Base-by-base conservation (phyloP, 2,888 invertebrate genomes). In the Melieria picta region DNA sequence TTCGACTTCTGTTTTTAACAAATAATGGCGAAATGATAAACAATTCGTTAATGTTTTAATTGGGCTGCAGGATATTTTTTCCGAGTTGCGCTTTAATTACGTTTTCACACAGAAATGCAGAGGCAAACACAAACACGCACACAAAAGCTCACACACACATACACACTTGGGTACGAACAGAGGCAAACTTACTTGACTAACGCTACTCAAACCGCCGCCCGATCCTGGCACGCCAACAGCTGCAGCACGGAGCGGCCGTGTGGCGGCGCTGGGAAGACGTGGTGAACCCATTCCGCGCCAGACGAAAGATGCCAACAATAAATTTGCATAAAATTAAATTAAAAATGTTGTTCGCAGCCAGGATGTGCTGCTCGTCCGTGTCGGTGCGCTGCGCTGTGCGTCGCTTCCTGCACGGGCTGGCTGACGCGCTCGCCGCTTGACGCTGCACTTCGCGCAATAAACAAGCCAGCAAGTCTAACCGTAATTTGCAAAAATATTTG, bases 381-480 rank as follows among this genome's bases (percentile, higher is more conserved):
- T 4, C 42, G 30, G 11, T 13, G 30, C 50, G 48, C 11, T 63
- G 42, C 52, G 50, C 11, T 11, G n/a, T 11, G n/a, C 10, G 47
- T 42, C 6, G 5, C 48, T 7, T n/a, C 13, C 30, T 13, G 11
- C 4, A n/a, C 6, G 30, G 11, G 13, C 6, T 56, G 11, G n/a
- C 7, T n/a, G 56, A 16, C 16, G 30, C 16, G 16, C 16, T 16
- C 16, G 16, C 16, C 16, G 16, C 56, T 56, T 7, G 13, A 56
- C 13, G 30, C 16, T 30, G 4, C 13, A 7, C 13, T 9, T 9
- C 50, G 43, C 13, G 50, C 7, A 9, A 11, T 7, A n/a, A 43
- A 82, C 83, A 82, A 83, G 84, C 83, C 81, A 83, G 81, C 76
- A 81, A 83, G 81, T 83, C 84, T 82, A 81, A 83, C 82, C 81